These are phyloP conservation scores for Pelobates fuscus DNA, from an alignment of 2,113 vertebrate species.

Conservation along the genomic window DNA sequence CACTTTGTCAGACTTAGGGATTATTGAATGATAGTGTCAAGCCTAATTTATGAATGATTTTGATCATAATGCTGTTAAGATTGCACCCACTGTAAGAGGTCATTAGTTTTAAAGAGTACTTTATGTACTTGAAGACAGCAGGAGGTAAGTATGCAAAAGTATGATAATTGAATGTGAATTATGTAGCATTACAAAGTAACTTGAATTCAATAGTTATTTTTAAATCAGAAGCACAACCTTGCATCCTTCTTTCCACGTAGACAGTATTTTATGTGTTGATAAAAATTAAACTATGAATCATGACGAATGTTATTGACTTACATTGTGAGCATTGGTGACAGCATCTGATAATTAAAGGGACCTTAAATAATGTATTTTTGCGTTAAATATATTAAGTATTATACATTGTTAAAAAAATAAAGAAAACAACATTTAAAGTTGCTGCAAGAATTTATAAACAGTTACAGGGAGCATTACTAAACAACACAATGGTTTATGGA, in stretches of 20 bases:
- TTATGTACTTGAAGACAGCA: slow-evolving; percentile 56
- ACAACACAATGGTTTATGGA: too few relatives aligned
- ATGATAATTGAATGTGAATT: slow-evolving; percentile 18
- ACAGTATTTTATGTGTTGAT: not conserved
- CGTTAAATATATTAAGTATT: too few relatives aligned
- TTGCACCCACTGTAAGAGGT: slow-evolving; percentile 56
- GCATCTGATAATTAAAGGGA: too few relatives aligned
- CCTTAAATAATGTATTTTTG: too few relatives aligned
- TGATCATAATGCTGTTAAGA: slow-evolving; percentile 55
- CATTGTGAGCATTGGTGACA: too few relatives aligned
- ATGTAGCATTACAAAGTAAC: not conserved
- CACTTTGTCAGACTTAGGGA: slow-evolving; percentile 57
- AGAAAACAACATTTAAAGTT: too few relatives aligned
- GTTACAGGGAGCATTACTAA: too few relatives aligned
- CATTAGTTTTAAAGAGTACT: slow-evolving; percentile 53
- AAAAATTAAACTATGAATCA: too few relatives aligned
- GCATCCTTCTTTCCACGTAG: too few relatives aligned
- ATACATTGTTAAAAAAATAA: too few relatives aligned
- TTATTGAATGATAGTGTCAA: slow-evolving; percentile 52
- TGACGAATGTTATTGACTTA: too few relatives aligned
- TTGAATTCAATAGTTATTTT: slow-evolving; percentile 9
- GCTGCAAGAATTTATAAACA: too few relatives aligned
- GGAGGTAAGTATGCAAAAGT: slow-evolving; percentile 53
- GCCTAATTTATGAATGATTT: slow-evolving; percentile 60
- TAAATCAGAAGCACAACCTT: not conserved